phyloP scores from a whole-genome alignment of 1,140 invertebrate genomes.

The Aphelenchoides avenae region DNA sequence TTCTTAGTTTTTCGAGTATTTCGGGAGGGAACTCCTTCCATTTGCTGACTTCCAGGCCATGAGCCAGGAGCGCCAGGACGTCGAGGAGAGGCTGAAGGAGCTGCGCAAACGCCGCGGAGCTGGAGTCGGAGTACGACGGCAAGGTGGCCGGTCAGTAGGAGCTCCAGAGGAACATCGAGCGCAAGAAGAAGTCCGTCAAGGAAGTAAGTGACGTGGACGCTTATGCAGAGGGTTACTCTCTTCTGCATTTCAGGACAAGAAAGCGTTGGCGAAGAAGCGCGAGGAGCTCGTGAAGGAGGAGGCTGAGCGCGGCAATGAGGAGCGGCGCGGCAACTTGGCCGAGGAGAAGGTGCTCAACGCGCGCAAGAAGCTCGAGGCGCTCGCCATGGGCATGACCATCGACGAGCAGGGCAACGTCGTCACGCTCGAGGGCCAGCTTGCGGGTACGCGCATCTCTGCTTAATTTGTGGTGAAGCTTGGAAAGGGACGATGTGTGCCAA shows the following conservation, averaged over 20 bases:
- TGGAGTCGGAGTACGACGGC: slow-evolving; percentile 28
- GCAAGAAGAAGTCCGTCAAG: slow-evolving; percentile 24
- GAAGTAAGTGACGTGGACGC: no score
- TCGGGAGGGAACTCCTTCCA: neutral
- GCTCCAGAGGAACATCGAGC: slow-evolving; percentile 7
- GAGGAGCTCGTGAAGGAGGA: slow-evolving; percentile 36
- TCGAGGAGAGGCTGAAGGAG: slow-evolving; percentile 17
- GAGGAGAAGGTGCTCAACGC: slow-evolving; percentile 59
- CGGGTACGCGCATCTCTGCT: no score
- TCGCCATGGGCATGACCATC: slow-evolving; percentile 40
- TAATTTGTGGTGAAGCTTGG: no score
- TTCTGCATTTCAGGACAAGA: slow-evolving; percentile 47
- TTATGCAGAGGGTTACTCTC: no score
- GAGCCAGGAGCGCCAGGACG: neutral
- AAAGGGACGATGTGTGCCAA: no score
- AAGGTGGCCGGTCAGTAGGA: slow-evolving; percentile 17
- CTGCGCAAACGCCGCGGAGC: slow-evolving; percentile 12
- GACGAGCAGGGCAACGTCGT: slow-evolving; percentile 42
- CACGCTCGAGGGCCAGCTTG: slow-evolving; percentile 32
- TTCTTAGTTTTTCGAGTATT: no score
- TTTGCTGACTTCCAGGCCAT: slow-evolving; percentile 24
- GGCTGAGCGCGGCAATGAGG: slow-evolving; percentile 49
- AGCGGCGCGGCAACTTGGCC: slow-evolving; percentile 70
- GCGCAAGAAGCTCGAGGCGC: slow-evolving; percentile 33
- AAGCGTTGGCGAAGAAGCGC: slow-evolving; percentile 32